phyloP scores from a whole-genome alignment of 2,797 vertebrate species.

The Sebastes oblongus region DNA sequence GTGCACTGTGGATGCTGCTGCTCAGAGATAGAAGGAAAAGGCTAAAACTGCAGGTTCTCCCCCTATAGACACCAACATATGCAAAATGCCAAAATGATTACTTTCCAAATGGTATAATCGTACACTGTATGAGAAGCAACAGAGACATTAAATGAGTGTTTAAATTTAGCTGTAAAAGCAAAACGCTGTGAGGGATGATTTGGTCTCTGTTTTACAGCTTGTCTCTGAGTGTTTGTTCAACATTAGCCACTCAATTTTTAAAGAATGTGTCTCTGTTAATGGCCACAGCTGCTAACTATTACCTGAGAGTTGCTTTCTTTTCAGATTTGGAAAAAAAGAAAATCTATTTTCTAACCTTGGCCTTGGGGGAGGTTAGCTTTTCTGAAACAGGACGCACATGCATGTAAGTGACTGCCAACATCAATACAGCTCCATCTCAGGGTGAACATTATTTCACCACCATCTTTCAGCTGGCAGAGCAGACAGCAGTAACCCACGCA shows the following conservation, averaged over 20 bases:
- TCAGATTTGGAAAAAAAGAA: conserved; percentile 31
- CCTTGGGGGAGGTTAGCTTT: conserved; percentile 58
- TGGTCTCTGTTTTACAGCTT: conserved; percentile 19
- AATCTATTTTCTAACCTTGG: conserved; percentile 54
- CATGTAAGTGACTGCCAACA: conserved; percentile 64
- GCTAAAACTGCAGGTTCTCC: neutral
- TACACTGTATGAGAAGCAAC: neutral
- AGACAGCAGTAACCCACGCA: conserved; percentile 20
- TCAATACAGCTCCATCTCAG: conserved; percentile 50
- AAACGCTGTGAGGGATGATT: neutral
- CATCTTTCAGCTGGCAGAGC: conserved; percentile 47
- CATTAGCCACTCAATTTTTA: conserved; percentile 37
- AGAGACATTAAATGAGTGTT: neutral
- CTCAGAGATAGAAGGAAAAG: conserved; percentile 18
- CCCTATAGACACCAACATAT: neutral
- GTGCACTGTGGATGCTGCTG: conserved; percentile 24
- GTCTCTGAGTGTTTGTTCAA: conserved; percentile 42
- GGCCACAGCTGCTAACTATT: conserved; percentile 70
- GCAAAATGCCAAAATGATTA: neutral
- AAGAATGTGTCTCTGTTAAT: conserved; percentile 43
- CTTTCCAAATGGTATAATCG: neutral
- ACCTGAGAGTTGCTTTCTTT: conserved; percentile 60
- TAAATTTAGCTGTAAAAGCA: conserved; percentile 2
- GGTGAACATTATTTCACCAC: conserved; percentile 39
- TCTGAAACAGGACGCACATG: conserved; percentile 51